These are phyloP conservation scores for Ophonus ardosiacus DNA, from an alignment of 2,888 invertebrate genomes.

Conservation along the genomic window DNA sequence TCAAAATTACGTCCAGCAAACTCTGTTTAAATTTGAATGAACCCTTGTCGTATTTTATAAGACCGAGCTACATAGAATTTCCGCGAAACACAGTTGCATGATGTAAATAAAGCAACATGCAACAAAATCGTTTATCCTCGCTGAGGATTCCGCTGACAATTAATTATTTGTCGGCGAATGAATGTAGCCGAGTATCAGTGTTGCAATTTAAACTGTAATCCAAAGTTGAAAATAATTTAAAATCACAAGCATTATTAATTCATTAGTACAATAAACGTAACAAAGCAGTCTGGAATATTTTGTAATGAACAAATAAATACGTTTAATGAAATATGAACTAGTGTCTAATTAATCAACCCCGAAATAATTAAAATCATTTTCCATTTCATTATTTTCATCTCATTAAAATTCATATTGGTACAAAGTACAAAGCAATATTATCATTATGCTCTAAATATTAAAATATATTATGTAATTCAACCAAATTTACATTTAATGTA, in stretches of 20 bases:
- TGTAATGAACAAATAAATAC: conserved; percentile 28
- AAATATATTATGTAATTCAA: not conserved
- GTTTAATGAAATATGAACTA: conserved; percentile 26
- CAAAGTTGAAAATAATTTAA: conserved; percentile 16
- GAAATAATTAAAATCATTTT: conserved; percentile 41
- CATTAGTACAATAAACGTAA: conserved; percentile 27
- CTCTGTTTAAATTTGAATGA: not conserved
- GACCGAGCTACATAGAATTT: not conserved
- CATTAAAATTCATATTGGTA: conserved; percentile 20
- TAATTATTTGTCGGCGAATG: conserved; percentile 15
- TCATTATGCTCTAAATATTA: conserved; percentile 2
- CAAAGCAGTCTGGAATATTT: conserved; percentile 28
- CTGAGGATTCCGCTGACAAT: not conserved
- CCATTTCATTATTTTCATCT: conserved; percentile 27
- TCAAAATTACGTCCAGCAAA: not conserved
- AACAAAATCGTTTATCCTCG: not conserved
- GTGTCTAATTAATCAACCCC: conserved; percentile 38
- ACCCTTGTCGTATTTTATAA: not conserved
- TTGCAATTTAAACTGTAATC: conserved; percentile 14
- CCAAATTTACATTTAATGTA: not conserved
- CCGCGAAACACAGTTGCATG: not conserved
- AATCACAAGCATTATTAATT: conserved; percentile 29
- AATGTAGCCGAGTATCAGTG: conserved; percentile 7
- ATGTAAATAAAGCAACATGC: not conserved
- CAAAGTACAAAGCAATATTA: not conserved